Conservation (phyloP, 2,797 vertebrate genomes). For the Sylvia borin region DNA sequence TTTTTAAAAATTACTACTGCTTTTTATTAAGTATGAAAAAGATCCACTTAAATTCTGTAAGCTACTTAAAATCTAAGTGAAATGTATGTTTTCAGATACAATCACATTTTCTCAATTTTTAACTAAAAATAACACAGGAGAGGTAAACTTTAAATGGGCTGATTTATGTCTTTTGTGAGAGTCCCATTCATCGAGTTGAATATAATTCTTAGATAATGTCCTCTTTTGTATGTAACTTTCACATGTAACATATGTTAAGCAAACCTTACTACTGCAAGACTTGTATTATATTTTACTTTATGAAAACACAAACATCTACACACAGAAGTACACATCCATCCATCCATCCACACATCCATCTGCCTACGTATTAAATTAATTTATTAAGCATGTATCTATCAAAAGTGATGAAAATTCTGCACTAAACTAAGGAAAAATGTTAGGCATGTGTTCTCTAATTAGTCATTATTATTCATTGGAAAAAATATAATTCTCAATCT, state of each 20-base stretch:
- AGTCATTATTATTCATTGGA: background rate
- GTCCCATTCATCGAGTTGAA: background rate
- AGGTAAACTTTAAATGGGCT: background rate
- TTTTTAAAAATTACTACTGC: background rate
- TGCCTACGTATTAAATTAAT: background rate
- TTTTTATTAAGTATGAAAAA: background rate
- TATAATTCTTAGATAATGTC: background rate
- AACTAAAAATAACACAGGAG: background rate
- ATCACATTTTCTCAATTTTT: background rate
- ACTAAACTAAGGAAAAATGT: background rate
- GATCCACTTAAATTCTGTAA: background rate
- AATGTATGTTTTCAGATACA: background rate
- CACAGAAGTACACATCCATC: background rate
- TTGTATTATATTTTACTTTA: background rate
- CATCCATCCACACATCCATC: background rate
- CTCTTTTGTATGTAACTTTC: background rate
- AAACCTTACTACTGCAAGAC: background rate
- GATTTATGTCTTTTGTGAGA: background rate
- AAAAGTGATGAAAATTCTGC: background rate
- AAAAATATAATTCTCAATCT: background rate
- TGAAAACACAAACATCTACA: rapidly evolving
- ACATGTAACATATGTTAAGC: background rate
- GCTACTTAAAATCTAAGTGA: background rate
- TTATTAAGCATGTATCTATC: background rate
- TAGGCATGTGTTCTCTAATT: background rate